Percentiles rank a stretch among this genome's conserved stretches.
phyloP scores from a whole-genome alignment of 1,140 invertebrate genomes.

The Psilanteris sp. region DNA sequence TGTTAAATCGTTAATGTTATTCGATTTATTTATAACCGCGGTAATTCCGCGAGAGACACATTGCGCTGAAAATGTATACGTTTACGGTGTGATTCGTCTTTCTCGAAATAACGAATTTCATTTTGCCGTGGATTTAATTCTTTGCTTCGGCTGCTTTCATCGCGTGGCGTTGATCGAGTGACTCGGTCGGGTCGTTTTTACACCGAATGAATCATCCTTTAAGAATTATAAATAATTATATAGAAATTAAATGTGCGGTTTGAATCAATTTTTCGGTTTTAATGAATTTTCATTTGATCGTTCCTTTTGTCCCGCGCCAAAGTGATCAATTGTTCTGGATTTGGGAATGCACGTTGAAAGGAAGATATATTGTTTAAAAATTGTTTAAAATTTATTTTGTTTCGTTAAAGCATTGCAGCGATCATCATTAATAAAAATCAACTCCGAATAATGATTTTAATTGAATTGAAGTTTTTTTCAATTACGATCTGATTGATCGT shows the following conservation, averaged over 20 bases:
- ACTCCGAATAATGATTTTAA: too few species aligned
- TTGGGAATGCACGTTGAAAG: constrained; percentile 16
- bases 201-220: constrained; percentile 12
- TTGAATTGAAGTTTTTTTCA: too few species aligned
- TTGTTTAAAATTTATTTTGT: too few species aligned
- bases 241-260: constrained; percentile 35
- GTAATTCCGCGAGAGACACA: too few species aligned
- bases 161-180: constrained; percentile 5
- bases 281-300: constrained; percentile 21
- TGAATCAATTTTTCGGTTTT: constrained; percentile 30
- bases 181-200: background rate
- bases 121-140: constrained; percentile 1
- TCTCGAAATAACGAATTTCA: too few species aligned
- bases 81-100: too few species aligned
- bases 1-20: too few species aligned
- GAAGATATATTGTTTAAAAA: constrained; percentile 32
- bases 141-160: background rate
- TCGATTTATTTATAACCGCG: too few species aligned
- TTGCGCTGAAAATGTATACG: too few species aligned
- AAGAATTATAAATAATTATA: constrained; percentile 27
- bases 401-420: too few species aligned
- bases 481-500: too few species aligned
- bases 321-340: constrained; percentile 30
- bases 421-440: too few species aligned
- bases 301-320: constrained; percentile 12